Evolutionary conservation across 2,113 vertebrate species (phyloP), one percentile per base, ranked within the genome.

Genomic region (Diglossa brunneiventris): DNA sequence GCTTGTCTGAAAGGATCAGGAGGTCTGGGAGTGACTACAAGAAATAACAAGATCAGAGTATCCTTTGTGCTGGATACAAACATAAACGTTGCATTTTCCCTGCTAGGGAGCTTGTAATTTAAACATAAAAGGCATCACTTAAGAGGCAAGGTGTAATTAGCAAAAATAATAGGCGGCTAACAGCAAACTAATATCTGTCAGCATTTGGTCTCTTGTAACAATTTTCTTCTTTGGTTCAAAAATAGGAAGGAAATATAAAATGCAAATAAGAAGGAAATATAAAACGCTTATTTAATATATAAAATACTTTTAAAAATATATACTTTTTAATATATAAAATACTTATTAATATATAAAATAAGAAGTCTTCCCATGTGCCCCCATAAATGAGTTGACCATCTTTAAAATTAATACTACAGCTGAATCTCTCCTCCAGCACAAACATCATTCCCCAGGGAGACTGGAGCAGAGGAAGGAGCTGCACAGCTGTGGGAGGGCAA

Each of bases 111-210:
- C 31, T 83, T 47, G 44, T 18, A 86, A 59, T 90, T 95, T 77
- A 66, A 93, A 95, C 61, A 41, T 10, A 90, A 90, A 80, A 92
- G 55, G 28, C 79, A 86, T 56, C 35, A 80, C 42, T 80, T 44
- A 67, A 84, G 33, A 89, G 72, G 59, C 46, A 81, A 84, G 59
- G 61, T 55, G 50, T 55, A 88, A 95, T 94, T 93, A 70, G 55
- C 18, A 87, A 92, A 88, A 83, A 81, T 44, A 88, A 88, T 18
- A 80, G 39, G 59, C 6, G 44, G 69, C 33, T 91, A 86, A 74
- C 5, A 1, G 39, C 5, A 10, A 92, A 68, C 42, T 67, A 72
- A 8, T 11, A 50, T 4, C 77, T 83, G 58, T 37, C 56, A 77
- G 67, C 75, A 88, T 31, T 47, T 78, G 47, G 17, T 63, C 55